These are phyloP conservation scores for Zoanthus sansibaricus DNA, from an alignment of 92 coral and sea anemone species.

Conservation along the genomic window DNA sequence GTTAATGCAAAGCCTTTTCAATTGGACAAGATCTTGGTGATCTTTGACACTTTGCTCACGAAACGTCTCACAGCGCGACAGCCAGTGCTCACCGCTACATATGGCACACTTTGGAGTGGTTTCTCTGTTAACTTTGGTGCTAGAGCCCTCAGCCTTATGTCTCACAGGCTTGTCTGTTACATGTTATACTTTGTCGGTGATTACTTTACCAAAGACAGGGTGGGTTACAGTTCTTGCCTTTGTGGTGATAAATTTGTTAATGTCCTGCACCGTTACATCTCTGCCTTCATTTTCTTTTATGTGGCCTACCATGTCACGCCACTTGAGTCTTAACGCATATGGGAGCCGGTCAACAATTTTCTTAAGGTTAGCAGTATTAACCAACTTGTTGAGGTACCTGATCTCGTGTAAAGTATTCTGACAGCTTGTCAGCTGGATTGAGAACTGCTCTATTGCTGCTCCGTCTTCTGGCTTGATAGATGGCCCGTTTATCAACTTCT, in stretches of 20 bases:
- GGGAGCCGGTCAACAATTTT: slow-evolving; percentile 50
- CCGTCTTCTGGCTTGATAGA: slow-evolving; percentile 51
- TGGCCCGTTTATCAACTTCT: slow-evolving; percentile 4
- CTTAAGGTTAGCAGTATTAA: slow-evolving; percentile 48
- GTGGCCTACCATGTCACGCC: slow-evolving; percentile 53
- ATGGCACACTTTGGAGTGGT: slow-evolving; percentile 47
- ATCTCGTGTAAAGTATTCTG: slow-evolving; percentile 49
- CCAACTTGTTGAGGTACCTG: slow-evolving; percentile 40
- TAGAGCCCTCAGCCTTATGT: slow-evolving; percentile 17
- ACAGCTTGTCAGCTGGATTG: slow-evolving; percentile 49
- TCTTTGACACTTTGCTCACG: slow-evolving; percentile 59
- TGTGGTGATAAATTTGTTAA: slow-evolving; percentile 2
- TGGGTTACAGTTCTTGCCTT: slow-evolving; percentile 47
- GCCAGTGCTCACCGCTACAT: slow-evolving; percentile 68
- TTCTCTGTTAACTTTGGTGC: not conserved
- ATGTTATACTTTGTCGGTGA: not conserved
- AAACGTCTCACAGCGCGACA: slow-evolving; percentile 62
- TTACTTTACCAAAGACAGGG: slow-evolving; percentile 26
- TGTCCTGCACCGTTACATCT: slow-evolving; percentile 46
- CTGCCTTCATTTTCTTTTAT: slow-evolving; percentile 20
- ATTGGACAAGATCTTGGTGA: slow-evolving; percentile 48
- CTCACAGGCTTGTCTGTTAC: not conserved
- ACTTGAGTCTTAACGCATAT: slow-evolving; percentile 29
- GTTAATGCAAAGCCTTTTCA: slow-evolving; percentile 4
- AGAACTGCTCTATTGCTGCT: slow-evolving; percentile 44